Evolutionary conservation across 2,113 vertebrate species (phyloP).

Genomic region (Amblyornis subalaris): DNA sequence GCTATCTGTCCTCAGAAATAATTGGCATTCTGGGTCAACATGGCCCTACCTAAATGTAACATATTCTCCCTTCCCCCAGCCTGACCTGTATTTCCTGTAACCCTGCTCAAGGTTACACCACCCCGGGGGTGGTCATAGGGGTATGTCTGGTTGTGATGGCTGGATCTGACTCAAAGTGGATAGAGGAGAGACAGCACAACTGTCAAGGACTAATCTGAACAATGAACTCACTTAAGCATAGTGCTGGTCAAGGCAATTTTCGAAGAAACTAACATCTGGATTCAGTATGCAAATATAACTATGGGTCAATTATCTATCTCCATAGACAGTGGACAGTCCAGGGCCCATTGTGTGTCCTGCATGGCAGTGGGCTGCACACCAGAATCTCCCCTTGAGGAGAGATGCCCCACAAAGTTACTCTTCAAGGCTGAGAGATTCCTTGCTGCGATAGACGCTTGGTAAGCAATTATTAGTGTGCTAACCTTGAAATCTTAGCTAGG

Average conservation of each 20-base stretch:
- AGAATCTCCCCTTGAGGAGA: neutral
- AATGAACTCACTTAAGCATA: neutral
- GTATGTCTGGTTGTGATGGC: neutral
- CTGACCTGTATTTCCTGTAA: no score
- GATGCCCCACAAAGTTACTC: neutral
- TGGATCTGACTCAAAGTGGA: neutral
- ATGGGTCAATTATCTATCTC: neutral
- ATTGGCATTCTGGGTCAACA: neutral
- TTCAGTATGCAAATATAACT: neutral
- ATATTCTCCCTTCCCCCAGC: neutral
- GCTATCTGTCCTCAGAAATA: neutral
- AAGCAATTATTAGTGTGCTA: neutral
- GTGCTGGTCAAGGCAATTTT: neutral
- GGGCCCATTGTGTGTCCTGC: neutral
- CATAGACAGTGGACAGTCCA: neutral
- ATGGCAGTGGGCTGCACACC: no score
- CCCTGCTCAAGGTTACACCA: no score
- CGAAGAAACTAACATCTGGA: neutral
- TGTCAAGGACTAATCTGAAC: neutral
- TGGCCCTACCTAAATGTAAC: rapidly evolving
- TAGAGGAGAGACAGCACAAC: neutral
- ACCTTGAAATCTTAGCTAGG: neutral
- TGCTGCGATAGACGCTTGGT: neutral
- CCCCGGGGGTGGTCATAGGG: neutral
- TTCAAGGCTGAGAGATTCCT: neutral